These are phyloP conservation scores for Xestoiulus laeticollis DNA, from an alignment of 2,888 invertebrate species.

Conservation along the genomic window DNA sequence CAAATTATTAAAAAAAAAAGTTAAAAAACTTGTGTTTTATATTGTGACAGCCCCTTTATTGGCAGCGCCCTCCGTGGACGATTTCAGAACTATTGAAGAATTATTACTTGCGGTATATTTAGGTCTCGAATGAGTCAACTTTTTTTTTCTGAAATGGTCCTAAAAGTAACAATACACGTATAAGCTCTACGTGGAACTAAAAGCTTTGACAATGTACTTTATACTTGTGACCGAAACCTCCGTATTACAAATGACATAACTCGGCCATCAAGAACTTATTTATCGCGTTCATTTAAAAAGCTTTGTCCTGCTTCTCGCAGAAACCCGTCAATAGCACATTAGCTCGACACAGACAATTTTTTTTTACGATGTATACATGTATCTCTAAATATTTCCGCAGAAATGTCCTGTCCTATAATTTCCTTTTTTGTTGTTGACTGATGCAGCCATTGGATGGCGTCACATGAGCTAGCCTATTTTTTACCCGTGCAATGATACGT, in stretches of 20 bases:
- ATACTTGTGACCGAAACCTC: neutral
- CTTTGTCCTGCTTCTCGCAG: constrained; percentile 19
- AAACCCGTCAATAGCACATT: neutral
- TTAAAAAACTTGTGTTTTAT: too few species aligned
- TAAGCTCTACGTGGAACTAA: neutral
- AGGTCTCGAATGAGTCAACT: neutral
- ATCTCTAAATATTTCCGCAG: neutral
- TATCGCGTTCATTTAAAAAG: constrained; percentile 11
- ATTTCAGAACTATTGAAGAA: too few species aligned
- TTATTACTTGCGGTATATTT: neutral
- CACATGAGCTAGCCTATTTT: neutral
- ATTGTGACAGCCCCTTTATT: too few species aligned
- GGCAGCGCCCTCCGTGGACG: neutral
- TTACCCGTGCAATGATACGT: too few species aligned
- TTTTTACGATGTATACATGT: neutral
- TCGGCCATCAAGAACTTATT: neutral
- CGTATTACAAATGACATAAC: neutral
- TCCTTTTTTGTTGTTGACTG: neutral
- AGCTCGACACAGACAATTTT: neutral
- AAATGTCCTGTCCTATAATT: neutral
- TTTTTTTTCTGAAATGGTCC: neutral
- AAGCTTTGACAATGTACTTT: constrained; percentile 6
- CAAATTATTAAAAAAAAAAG: too few species aligned
- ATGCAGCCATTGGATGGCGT: neutral
- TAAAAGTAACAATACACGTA: neutral